Percentiles rank a stretch among this genome's conserved stretches.
Evolutionary conservation across 2,888 invertebrate species (phyloP).

Genomic region (Azorinus chamasolen): DNA sequence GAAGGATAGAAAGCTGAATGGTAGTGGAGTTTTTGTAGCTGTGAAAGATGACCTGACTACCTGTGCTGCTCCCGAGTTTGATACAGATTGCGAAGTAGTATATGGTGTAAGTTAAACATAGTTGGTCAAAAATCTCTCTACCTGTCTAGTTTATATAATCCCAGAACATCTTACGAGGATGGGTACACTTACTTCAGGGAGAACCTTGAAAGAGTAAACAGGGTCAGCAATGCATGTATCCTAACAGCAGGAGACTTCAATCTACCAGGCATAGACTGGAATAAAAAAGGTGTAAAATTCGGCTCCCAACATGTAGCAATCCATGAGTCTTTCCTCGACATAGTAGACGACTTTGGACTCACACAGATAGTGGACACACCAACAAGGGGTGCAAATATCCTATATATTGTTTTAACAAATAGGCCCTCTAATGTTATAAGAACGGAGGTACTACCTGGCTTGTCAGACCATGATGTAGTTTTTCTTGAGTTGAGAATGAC

Average conservation of each 20-base stretch:
- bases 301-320: conserved; percentile 4
- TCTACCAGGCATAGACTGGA: conserved; percentile 30
- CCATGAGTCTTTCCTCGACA: conserved; percentile 30
- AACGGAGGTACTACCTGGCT: conserved; percentile 30
- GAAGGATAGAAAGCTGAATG: conserved; percentile 40
- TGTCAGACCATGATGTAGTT: conserved; percentile 52
- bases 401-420: conserved; percentile 41
- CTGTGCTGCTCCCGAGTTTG: conserved; percentile 32
- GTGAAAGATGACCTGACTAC: conserved; percentile 13
- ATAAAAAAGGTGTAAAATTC: conserved; percentile 8
- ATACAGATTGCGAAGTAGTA: conserved; percentile 47
- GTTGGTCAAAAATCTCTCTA: conserved; percentile 20
- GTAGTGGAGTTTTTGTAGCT: conserved; percentile 49
- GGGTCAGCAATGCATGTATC: conserved; percentile 10
- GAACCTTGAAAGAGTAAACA: conserved; percentile 1
- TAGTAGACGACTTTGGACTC: conserved; percentile 21
- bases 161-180: conserved; percentile 20
- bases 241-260: conserved; percentile 31
- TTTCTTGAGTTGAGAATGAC: conserved; percentile 16
- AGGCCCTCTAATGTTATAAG: conserved; percentile 11
- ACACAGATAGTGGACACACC: conserved; percentile 32
- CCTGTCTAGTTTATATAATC: conserved; percentile 14
- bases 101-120: conserved; percentile 43
- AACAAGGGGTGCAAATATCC: conserved; percentile 18
- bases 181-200: conserved; percentile 1